These are phyloP conservation scores for Salmo trutta DNA, from an alignment of 2,797 vertebrate species.

Conservation along the genomic window DNA sequence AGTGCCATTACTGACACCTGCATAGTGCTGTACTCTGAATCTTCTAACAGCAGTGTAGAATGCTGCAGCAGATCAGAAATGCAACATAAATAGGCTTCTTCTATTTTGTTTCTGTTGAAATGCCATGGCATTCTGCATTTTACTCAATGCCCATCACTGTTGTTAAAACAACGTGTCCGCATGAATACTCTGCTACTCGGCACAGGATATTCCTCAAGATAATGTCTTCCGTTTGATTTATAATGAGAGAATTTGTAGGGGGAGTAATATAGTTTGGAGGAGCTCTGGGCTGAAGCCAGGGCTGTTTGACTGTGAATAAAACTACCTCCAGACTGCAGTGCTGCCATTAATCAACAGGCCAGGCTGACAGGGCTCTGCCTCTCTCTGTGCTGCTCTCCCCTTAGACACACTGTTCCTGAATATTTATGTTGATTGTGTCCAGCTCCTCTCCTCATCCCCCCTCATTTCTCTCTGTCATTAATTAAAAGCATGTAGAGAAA, in stretches of 20 bases:
- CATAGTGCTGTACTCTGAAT: slow-evolving; percentile 10
- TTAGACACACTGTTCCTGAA: slow-evolving; percentile 41
- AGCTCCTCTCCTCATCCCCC: slow-evolving; percentile 32
- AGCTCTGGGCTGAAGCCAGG: slow-evolving; percentile 42
- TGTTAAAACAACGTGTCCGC: background rate
- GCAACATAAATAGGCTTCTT: background rate
- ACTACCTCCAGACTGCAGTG: slow-evolving; percentile 63
- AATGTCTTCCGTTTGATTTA: slow-evolving; percentile 60
- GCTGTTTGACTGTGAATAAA: slow-evolving; percentile 56
- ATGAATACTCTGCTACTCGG: background rate
- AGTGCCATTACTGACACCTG: no score
- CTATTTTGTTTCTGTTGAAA: slow-evolving; percentile 17
- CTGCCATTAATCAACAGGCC: slow-evolving; percentile 69
- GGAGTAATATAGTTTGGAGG: slow-evolving; percentile 64
- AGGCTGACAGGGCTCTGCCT: slow-evolving; percentile 55
- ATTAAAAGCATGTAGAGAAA: slow-evolving; percentile 62
- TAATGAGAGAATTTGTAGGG: slow-evolving; percentile 60
- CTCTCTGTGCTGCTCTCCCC: slow-evolving; percentile 43
- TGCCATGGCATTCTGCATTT: background rate
- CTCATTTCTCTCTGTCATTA: slow-evolving; percentile 53
- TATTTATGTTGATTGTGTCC: slow-evolving; percentile 70
- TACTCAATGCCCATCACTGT: background rate
- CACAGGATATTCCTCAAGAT: slow-evolving; percentile 47
- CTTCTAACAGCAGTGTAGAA: background rate
- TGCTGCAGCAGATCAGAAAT: background rate